Conservation (phyloP, 1,140 invertebrate species). For the Polyergus mexicanus region DNA sequence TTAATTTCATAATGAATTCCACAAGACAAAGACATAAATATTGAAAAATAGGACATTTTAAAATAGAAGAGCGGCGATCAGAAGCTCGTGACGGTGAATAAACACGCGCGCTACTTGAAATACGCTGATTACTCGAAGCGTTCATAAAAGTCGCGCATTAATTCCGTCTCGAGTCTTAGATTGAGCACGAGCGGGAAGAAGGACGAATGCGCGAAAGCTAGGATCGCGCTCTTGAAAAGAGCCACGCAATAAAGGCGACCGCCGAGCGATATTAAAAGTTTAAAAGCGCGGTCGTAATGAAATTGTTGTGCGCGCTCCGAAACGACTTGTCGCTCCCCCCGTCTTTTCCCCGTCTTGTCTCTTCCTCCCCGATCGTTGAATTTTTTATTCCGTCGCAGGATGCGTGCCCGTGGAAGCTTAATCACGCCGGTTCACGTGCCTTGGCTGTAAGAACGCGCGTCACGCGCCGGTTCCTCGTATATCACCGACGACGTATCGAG, state of each 20-base stretch:
- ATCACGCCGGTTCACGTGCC: conserved; percentile 61
- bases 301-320: conserved; percentile 67
- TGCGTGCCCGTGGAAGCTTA: conserved; percentile 70
- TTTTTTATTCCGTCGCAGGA: conserved; percentile 51
- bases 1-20: conserved; percentile 4
- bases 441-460: conserved; percentile 44
- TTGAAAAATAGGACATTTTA: conserved; percentile 27
- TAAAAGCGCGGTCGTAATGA: conserved; percentile 68
- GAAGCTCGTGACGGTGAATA: conserved; percentile 21
- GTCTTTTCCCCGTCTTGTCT: background rate
- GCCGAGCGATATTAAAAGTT: conserved; percentile 72
- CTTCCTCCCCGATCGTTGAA: conserved; percentile 33
- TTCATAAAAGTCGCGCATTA: conserved; percentile 68
- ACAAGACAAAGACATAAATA: background rate
- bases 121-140: conserved; percentile 56
- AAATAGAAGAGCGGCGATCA: background rate
- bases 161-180: conserved; percentile 51
- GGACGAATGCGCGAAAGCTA: conserved; percentile 30
- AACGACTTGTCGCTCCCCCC: conserved; percentile 44
- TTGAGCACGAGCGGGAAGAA: background rate
- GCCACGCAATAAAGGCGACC: conserved; percentile 71
- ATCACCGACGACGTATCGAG: conserved; percentile 58
- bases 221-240: conserved; percentile 54
- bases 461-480: conserved; percentile 47
- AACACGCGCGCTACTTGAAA: conserved; percentile 59